A percentile compares a stretch with the other conserved stretches of the same genome.
phyloP scores from a whole-genome alignment of 2,888 invertebrate species.

The Limenitis camilla region DNA sequence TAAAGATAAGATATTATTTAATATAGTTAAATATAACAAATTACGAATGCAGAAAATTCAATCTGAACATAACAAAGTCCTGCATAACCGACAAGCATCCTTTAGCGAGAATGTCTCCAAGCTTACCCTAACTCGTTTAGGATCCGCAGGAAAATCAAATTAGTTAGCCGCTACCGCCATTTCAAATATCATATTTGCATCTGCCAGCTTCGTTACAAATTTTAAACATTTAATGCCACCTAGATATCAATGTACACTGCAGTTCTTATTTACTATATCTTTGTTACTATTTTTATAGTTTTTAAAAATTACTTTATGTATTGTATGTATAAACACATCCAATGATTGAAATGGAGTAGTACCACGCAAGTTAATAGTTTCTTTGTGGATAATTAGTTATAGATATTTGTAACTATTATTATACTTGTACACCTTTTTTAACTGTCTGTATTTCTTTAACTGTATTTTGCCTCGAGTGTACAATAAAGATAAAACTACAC shows the following conservation, averaged over 20 bases:
- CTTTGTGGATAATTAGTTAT: too few species aligned
- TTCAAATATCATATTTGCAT: constrained; percentile 68
- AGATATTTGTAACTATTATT: too few species aligned
- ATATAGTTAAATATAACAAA: too few species aligned
- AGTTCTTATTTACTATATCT: background rate
- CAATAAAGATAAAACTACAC: too few species aligned
- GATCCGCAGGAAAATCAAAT: constrained; percentile 65
- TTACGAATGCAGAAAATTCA: background rate
- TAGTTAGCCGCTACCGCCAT: constrained; percentile 61
- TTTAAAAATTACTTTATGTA: too few species aligned
- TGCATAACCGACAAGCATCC: constrained; percentile 30
- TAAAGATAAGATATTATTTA: too few species aligned
- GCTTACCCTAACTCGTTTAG: constrained; percentile 54
- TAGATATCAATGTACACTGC: constrained; percentile 1
- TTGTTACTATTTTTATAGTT: background rate
- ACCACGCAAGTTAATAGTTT: too few species aligned
- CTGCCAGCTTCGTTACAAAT: constrained; percentile 49
- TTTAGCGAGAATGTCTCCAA: constrained; percentile 21
- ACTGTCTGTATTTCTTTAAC: too few species aligned
- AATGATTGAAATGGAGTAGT: too few species aligned
- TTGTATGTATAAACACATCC: too few species aligned
- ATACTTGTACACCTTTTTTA: too few species aligned
- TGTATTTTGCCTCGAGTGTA: too few species aligned
- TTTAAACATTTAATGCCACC: constrained; percentile 10
- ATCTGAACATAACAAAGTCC: constrained; percentile 21